Percentiles rank a stretch among this genome's conserved stretches.
Conservation (phyloP, 2,113 vertebrate species). For the Macheiramphus alcinus region DNA sequence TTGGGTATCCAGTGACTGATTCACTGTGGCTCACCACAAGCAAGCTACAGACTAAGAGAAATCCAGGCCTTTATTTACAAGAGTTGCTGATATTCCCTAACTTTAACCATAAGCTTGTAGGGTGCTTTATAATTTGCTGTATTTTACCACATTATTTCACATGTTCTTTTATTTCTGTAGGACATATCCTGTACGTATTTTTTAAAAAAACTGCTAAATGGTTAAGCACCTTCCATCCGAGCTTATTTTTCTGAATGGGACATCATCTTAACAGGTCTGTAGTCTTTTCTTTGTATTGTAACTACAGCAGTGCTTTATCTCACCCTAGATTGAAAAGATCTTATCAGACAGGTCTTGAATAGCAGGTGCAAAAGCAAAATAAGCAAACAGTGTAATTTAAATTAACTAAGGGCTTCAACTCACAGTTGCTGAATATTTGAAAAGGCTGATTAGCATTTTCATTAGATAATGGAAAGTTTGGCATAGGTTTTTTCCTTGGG, state of each 20-base stretch:
- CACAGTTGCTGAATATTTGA: neutral
- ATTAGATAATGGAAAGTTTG: neutral
- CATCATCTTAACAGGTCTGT: neutral
- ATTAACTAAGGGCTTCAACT: neutral
- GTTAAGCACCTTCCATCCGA: neutral
- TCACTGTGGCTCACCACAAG: neutral
- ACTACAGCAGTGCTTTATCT: neutral
- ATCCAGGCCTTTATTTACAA: neutral
- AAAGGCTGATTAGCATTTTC: neutral
- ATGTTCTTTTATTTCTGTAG: neutral
- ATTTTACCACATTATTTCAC: neutral
- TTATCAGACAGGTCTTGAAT: neutral
- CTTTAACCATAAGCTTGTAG: neutral
- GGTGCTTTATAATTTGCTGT: neutral
- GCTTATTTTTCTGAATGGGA: neutral
- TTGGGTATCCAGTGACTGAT: fast-evolving
- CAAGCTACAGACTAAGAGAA: neutral
- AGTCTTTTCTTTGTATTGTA: neutral
- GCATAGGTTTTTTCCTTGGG: neutral
- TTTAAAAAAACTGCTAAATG: neutral
- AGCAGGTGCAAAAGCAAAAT: neutral
- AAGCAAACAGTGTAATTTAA: neutral
- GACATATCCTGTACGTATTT: neutral
- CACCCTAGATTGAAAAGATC: neutral
- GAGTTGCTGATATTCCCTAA: neutral